These are phyloP conservation scores for Brachionus paranguensis DNA, from an alignment of 1,140 invertebrate genomes.

Conservation along the genomic window DNA sequence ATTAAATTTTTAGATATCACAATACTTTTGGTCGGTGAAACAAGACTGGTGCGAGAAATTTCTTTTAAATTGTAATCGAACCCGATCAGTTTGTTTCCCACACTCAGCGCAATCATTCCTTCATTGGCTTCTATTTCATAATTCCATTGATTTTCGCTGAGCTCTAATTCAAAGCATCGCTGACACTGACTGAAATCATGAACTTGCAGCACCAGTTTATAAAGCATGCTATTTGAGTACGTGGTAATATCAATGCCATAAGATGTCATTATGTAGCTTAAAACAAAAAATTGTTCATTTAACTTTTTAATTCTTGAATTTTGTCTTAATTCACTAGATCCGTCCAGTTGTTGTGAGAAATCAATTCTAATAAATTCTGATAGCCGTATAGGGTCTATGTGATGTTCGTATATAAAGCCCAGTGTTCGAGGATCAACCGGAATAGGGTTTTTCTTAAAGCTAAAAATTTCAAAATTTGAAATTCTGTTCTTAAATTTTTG, in stretches of 20 bases:
- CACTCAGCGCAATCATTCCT: not conserved
- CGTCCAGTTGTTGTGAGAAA: not conserved
- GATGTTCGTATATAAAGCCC: not conserved
- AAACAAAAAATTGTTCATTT: not conserved
- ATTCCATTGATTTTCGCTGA: not conserved
- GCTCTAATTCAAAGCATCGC: not conserved
- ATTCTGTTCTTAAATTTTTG: slow-evolving; percentile 11
- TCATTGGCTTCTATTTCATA: not conserved
- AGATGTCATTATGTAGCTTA: not conserved
- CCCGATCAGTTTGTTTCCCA: not conserved
- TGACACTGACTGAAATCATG: not conserved
- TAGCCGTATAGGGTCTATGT: not conserved
- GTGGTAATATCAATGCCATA: not conserved
- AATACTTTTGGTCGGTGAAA: not conserved
- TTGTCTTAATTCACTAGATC: not conserved
- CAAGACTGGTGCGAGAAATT: not conserved
- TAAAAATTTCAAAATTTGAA: slow-evolving; percentile 13
- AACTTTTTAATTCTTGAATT: not conserved
- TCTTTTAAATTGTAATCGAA: not conserved
- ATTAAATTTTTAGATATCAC: not conserved
- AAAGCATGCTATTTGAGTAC: not conserved
- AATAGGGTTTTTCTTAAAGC: not conserved
- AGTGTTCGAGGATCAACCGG: not conserved
- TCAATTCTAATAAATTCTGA: not conserved
- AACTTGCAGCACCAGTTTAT: not conserved